A percentile compares a stretch with the other conserved stretches of the same genome.
Evolutionary conservation across 1,140 invertebrate species (phyloP).

Genomic region (Nomia melanderi): DNA sequence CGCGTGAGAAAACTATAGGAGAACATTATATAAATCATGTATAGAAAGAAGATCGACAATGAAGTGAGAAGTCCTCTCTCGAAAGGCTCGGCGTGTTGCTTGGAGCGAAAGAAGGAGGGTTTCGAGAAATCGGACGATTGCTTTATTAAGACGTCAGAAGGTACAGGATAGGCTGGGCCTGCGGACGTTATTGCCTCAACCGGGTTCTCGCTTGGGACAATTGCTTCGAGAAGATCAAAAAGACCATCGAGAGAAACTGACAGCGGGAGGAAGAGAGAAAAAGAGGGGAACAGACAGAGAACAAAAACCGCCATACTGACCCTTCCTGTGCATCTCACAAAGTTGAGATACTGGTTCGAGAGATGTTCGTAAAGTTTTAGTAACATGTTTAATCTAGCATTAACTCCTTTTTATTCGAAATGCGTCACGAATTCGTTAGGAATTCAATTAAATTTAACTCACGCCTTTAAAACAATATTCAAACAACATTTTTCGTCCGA

Average conservation of each 20-base stretch:
- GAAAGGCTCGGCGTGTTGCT: slow-evolving; percentile 7
- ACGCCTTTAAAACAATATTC: too few relatives aligned
- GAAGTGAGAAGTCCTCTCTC: not conserved
- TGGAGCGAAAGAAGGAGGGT: slow-evolving; percentile 33
- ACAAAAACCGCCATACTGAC: slow-evolving; percentile 10
- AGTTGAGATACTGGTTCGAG: slow-evolving; percentile 5
- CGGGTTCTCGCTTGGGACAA: slow-evolving; percentile 52
- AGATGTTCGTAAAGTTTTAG: not conserved
- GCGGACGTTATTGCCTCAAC: slow-evolving; percentile 46
- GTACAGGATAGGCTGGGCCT: slow-evolving; percentile 42
- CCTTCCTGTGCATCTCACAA: slow-evolving; percentile 2
- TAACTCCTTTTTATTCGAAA: not conserved
- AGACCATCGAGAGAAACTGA: slow-evolving; percentile 44
- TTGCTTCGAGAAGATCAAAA: slow-evolving; percentile 48
- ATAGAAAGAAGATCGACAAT: not conserved
- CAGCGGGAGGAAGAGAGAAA: not conserved
- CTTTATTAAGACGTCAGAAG: slow-evolving; percentile 52
- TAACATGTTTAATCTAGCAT: not conserved
- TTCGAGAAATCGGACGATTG: slow-evolving; percentile 49
- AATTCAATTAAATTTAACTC: too few relatives aligned
- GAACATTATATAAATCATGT: not conserved
- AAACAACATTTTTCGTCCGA: too few relatives aligned
- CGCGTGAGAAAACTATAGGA: not conserved
- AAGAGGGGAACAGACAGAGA: not conserved
- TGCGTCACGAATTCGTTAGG: not conserved